Percentiles rank a stretch among this genome's conserved stretches.
phyloP scores from a whole-genome alignment of 92 coral and sea anemone species.

The Diadumene lineata region DNA sequence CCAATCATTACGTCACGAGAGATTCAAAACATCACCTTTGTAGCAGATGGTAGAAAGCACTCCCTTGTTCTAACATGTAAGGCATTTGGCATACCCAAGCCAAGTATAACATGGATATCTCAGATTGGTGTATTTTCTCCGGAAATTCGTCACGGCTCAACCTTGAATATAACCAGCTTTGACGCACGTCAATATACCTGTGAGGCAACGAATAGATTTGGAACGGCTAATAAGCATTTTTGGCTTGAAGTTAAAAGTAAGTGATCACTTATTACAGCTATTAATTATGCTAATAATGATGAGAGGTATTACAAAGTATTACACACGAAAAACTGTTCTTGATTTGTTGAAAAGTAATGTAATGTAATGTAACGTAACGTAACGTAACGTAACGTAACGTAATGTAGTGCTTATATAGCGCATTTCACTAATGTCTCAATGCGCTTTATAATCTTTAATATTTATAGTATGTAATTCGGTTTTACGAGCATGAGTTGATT shows the following conservation, averaged over 20 bases:
- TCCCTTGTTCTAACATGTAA: not conserved
- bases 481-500: too few species aligned
- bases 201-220: constrained; percentile 14
- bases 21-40: not conserved
- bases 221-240: not conserved
- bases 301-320: not conserved
- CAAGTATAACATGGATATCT: constrained; percentile 2
- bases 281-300: not conserved
- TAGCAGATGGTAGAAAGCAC: not conserved
- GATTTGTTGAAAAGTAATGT: too few species aligned
- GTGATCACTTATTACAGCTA: not conserved
- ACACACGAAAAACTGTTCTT: not conserved
- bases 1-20: not conserved
- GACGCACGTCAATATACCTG: not conserved
- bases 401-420: too few species aligned
- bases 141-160: not conserved
- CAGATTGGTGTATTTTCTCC: not conserved
- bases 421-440: too few species aligned
- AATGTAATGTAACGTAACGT: too few species aligned
- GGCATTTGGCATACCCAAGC: constrained; percentile 7
- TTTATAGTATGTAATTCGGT: too few species aligned
- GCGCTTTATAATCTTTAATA: too few species aligned
- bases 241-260: not conserved
- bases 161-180: not conserved
- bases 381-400: too few species aligned